These are phyloP conservation scores for Seriola rivoliana DNA, from an alignment of 2,113 vertebrate species.

Conservation along the genomic window DNA sequence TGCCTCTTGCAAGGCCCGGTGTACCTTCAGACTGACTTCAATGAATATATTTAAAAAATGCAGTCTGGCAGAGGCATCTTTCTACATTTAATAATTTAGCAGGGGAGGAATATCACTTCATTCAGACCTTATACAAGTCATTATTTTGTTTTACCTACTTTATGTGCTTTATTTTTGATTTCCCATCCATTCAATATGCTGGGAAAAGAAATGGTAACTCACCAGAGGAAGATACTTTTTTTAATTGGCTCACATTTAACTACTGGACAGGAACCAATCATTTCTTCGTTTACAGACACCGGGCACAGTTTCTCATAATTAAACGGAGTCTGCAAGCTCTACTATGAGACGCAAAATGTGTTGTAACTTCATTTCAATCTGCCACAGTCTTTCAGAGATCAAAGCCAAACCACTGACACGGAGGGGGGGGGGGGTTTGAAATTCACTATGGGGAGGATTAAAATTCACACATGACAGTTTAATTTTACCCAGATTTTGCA, in stretches of 20 bases:
- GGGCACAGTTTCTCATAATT: not conserved
- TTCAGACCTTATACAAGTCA: not conserved
- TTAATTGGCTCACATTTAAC: not conserved
- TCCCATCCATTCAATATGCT: not conserved
- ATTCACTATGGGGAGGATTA: not conserved
- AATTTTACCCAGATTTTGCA: not conserved
- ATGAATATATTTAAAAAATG: not conserved
- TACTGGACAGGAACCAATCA: not conserved
- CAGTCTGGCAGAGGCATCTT: not conserved
- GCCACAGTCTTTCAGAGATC: not conserved
- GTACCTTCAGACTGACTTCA: not conserved
- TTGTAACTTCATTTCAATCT: constrained; percentile 1
- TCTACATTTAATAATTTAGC: not conserved
- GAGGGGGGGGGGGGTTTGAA: not conserved
- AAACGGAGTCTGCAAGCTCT: not conserved
- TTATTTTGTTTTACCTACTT: not conserved
- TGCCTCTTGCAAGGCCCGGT: not conserved
- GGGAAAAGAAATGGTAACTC: not conserved
- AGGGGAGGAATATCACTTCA: not conserved
- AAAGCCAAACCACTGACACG: not conserved
- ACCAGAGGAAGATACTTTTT: not conserved
- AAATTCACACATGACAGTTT: not conserved
- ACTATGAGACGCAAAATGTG: not conserved
- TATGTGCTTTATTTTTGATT: not conserved
- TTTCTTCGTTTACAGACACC: constrained; percentile 2